Evolutionary conservation across 2,888 invertebrate genomes (phyloP), one percentile per base, ranked within the genome.

Genomic region (Drosophila fulvimacula): DNA sequence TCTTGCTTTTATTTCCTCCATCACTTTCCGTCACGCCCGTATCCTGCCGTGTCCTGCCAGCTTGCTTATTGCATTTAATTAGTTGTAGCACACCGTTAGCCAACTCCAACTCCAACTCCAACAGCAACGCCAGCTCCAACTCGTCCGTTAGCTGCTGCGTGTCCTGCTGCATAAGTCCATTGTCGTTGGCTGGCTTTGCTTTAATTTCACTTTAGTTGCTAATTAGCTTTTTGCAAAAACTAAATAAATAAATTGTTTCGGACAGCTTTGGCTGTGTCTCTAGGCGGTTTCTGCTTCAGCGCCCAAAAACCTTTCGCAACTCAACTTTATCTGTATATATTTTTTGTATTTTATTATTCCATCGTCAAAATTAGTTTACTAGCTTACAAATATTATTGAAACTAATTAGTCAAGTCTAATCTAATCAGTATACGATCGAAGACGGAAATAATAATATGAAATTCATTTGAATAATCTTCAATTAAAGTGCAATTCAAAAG

Each of bases 61-160:
- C 59, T 76, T 72, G 77, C 82, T 88, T 89, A 88, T 88, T 90
- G 91, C 88, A 87, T 82, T 83, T 90, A 90, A 90, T 90, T 90
- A 90, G 90, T 91, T 91, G 90, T 90, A 88, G 88, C 87, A 86
- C 83, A 86, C 81, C 72, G 82, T 69, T 52, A 61, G 27, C 48
- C 56, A 57, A 24, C 66, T 36, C 41, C 41, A 42, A n/a, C 52
- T 6, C 52, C 24, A 27, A 24, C 52, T 1, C n/a, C 10, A 10
- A 24, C 36, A 4, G 36, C 36, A 34, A 19, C 11, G 4, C 9
- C 24, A 24, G 15, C 5, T 19, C 49, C 49, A 51, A 52, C 52
- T 60, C 49, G 48, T 46, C 48, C 48, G 30, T 30, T 44, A 17
- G 32, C 66, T 49, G 60, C 61, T 48, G 59, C 46, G 44, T 44